Evolutionary conservation across 2,113 vertebrate genomes (phyloP), one percentile per base, ranked within the genome.

Genomic region (Rhineura floridana): DNA sequence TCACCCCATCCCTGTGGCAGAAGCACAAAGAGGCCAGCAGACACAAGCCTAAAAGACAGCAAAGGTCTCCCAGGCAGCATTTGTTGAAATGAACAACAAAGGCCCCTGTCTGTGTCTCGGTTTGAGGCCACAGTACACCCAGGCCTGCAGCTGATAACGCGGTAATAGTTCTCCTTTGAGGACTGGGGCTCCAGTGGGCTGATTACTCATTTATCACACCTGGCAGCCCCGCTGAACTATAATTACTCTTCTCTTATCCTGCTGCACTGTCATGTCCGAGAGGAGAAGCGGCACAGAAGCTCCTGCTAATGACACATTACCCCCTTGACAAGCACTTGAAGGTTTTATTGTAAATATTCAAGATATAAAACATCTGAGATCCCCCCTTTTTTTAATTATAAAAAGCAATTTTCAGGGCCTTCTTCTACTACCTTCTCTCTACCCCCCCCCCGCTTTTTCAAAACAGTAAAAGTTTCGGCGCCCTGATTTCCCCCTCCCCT

Each of bases 121-220:
- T 69, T 93, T 95, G 91, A 89, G 81, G 96, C 96, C 82, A 86
- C 72, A 25, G 90, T 84, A 96, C 97, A 96, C 96, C 96, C 97
- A 81, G 97, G 98, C 97, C 97, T 86, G 96, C 97, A 97, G 98
- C 98, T 98, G 99, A 99, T 99, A 99, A 99, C 97, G 93, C 98
- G 97, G 98, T 98, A 99, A 99, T 99, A 98, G 98, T 97, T 97
- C 98, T 98, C 98, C 98, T 99, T 98, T 98, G 98, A 99, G 98
- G 98, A 97, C 97, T 91, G 94, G 96, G 97, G 98, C 98, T 98
- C 97, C 97, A 94, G 97, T 95, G 96, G 95, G 98, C 98, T 99
- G 99, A 99, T 99, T 99, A 99, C 98, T 98, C 98, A 99, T 99
- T 99, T 99, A 99, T 99, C 98, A 99, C 98, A 99, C 98, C 98